Conservation (phyloP, 1,140 invertebrate genomes). For the Cataglyphis hispanica region DNA sequence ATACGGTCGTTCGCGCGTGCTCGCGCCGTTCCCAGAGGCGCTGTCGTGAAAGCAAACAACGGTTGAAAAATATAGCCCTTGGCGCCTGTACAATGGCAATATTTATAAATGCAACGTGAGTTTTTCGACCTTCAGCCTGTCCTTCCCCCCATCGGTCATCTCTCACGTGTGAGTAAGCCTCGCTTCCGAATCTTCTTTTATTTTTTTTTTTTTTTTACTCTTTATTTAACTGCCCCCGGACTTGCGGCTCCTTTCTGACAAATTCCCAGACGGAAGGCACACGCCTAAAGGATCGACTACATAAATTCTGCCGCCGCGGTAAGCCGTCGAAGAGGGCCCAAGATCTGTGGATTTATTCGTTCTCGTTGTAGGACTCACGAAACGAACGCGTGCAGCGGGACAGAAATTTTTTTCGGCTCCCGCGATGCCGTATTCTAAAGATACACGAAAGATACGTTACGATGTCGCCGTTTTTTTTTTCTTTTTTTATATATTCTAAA, state of each 20-base stretch:
- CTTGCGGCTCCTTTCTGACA: constrained; percentile 57
- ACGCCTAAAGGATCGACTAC: constrained; percentile 68
- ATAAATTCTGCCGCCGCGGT: constrained; percentile 67
- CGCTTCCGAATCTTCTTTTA: neutral
- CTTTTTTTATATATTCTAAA: neutral
- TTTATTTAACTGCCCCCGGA: neutral
- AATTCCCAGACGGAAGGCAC: constrained; percentile 73
- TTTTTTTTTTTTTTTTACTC: neutral
- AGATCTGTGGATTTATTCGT: constrained; percentile 67
- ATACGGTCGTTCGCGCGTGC: constrained; percentile 48
- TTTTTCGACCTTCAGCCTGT: constrained; percentile 47
- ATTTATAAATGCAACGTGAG: constrained; percentile 66
- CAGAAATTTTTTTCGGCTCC: constrained; percentile 22
- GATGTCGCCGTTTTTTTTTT: neutral
- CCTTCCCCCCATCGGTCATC: neutral
- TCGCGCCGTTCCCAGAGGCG: neutral
- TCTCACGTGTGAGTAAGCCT: neutral
- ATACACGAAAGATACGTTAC: neutral
- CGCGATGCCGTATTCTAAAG: constrained; percentile 2
- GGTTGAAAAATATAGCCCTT: constrained; percentile 68
- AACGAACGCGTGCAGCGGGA: neutral
- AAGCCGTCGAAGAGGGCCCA: constrained; percentile 52
- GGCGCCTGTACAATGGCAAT: constrained; percentile 67
- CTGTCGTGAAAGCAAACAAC: constrained; percentile 67
- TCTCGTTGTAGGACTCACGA: constrained; percentile 37